Evolutionary conservation across 2,888 invertebrate genomes (phyloP).

Genomic region (Trileptium ribeirensis): DNA sequence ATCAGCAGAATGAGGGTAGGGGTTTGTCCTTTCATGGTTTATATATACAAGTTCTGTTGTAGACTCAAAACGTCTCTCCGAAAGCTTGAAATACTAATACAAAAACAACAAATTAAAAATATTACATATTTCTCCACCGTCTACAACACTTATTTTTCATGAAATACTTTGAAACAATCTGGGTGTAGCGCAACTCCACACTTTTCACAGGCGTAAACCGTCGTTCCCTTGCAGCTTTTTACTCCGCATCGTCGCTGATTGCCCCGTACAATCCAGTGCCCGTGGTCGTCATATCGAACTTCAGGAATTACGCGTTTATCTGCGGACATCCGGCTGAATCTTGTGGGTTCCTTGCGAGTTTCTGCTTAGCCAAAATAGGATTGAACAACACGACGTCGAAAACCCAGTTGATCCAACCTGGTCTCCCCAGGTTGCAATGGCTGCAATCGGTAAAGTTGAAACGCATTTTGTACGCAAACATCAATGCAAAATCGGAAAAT

Average conservation of each 20-base stretch:
- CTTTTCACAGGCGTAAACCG: too few relatives aligned
- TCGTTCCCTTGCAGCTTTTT: background rate
- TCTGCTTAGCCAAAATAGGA: too few relatives aligned
- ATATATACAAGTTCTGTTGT: too few relatives aligned
- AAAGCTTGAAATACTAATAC: too few relatives aligned
- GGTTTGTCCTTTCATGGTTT: too few relatives aligned
- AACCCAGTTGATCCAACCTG: too few relatives aligned
- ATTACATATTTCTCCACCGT: too few relatives aligned
- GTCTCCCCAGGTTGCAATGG: too few relatives aligned
- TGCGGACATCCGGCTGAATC: background rate
- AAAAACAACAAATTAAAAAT: too few relatives aligned
- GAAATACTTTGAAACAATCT: background rate
- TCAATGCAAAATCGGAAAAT: background rate
- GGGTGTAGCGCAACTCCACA: background rate
- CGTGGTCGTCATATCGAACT: background rate
- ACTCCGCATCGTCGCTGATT: background rate
- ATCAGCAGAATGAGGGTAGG: too few relatives aligned
- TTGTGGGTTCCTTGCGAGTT: too few relatives aligned
- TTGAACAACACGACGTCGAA: background rate
- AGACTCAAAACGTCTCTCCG: too few relatives aligned
- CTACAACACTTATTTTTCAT: background rate
- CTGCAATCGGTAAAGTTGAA: background rate
- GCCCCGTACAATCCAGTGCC: background rate
- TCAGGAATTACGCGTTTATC: background rate
- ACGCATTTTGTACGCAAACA: background rate